Evolutionary conservation across 1,140 invertebrate species (phyloP).

Genomic region (Zaprionus camerounensis): DNA sequence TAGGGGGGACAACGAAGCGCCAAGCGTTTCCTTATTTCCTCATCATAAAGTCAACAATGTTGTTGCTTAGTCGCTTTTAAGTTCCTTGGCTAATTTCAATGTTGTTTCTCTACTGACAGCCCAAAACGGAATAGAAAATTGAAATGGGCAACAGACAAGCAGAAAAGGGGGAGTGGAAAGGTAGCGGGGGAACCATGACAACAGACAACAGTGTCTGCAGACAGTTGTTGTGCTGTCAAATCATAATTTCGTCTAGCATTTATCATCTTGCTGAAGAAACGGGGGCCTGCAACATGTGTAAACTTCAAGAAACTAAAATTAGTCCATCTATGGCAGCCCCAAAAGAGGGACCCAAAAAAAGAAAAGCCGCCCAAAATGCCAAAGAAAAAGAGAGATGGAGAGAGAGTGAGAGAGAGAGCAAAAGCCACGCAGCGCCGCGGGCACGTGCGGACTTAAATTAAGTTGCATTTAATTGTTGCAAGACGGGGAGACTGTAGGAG

Average conservation of each 20-base stretch:
- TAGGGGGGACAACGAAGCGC: not conserved
- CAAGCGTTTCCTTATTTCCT: constrained; percentile 19
- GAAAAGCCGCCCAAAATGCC: not conserved
- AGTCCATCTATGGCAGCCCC: constrained; percentile 7
- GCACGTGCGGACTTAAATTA: constrained; percentile 56
- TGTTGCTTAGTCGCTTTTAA: not conserved
- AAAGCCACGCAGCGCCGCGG: not conserved
- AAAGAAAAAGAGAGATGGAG: not conserved
- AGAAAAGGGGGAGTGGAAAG: too few relatives aligned
- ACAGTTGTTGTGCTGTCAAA: constrained; percentile 27
- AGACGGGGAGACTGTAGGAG: constrained; percentile 11
- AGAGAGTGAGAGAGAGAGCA: not conserved
- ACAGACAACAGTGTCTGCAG: constrained; percentile 6
- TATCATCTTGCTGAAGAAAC: constrained; percentile 9
- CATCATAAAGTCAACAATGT: constrained; percentile 8
- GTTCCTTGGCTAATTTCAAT: constrained; percentile 11
- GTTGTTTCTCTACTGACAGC: constrained; percentile 1
- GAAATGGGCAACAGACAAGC: not conserved
- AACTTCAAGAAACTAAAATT: constrained; percentile 29
- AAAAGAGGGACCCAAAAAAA: not conserved
- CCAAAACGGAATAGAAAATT: not conserved
- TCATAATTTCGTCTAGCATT: constrained; percentile 27
- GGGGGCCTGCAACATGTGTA: constrained; percentile 10
- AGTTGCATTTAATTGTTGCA: constrained; percentile 59
- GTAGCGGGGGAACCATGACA: not conserved